Conservation (phyloP, 2,888 invertebrate genomes). For the Thumatha senex region DNA sequence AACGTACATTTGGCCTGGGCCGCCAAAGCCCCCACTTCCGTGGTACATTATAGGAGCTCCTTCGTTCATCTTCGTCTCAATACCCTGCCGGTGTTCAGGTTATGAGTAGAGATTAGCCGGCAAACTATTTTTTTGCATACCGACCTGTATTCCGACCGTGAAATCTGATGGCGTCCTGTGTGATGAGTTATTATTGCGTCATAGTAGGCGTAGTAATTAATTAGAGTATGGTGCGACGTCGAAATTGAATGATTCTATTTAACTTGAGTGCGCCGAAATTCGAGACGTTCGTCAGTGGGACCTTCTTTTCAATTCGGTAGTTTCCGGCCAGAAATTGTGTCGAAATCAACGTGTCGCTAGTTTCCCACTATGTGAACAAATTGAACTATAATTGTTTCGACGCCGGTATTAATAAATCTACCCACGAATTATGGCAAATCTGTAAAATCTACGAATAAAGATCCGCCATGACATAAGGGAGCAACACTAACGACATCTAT, state of each 20-base stretch:
- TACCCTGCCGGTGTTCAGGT: conserved; percentile 48
- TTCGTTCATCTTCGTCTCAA: conserved; percentile 63
- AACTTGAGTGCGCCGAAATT: conserved; percentile 70
- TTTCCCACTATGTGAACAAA: conserved; percentile 63
- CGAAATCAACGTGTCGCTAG: conserved; percentile 58
- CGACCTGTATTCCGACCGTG: conserved; percentile 60
- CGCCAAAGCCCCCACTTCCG: conserved; percentile 60
- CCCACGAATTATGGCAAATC: conserved; percentile 76
- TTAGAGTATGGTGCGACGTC: conserved; percentile 60
- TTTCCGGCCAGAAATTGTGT: conserved; percentile 49
- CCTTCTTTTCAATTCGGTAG: conserved; percentile 56
- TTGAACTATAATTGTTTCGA: conserved; percentile 65
- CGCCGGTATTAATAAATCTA: conserved; percentile 74
- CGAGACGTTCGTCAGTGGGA: conserved; percentile 68
- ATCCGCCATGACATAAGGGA: conserved; percentile 79
- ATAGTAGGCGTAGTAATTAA: conserved; percentile 67
- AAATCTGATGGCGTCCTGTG: conserved; percentile 52
- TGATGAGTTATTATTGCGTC: conserved; percentile 65
- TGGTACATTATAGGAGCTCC: conserved; percentile 72
- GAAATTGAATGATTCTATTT: conserved; percentile 61
- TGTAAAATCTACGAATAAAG: conserved; percentile 73
- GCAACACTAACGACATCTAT: conserved; percentile 77
- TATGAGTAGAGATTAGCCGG: conserved; percentile 36
- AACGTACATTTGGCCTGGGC: conserved; percentile 60
- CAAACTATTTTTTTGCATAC: conserved; percentile 46